These are phyloP conservation scores for Phalera bucephala DNA, from an alignment of 2,888 invertebrate species.

Conservation along the genomic window DNA sequence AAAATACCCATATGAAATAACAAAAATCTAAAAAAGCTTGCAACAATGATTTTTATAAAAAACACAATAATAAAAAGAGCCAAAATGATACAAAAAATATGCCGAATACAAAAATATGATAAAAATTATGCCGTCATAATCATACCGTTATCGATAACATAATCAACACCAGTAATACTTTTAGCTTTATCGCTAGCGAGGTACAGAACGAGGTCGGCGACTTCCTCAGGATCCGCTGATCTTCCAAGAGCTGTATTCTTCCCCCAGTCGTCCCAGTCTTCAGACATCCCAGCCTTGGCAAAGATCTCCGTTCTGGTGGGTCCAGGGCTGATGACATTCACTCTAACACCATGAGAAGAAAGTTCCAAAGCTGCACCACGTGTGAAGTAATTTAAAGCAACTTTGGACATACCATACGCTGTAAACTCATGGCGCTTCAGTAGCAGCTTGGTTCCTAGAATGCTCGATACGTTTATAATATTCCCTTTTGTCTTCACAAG, in stretches of 20 bases:
- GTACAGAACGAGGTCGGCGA: slow-evolving; percentile 30
- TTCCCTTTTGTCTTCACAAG: slow-evolving; percentile 8
- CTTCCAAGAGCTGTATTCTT: slow-evolving; percentile 13
- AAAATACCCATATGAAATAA: too few species aligned
- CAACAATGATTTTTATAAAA: too few species aligned
- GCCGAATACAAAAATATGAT: too few species aligned
- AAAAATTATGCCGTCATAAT: too few species aligned
- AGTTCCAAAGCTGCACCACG: slow-evolving; percentile 86
- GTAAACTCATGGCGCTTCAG: background rate
- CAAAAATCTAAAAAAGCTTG: too few species aligned
- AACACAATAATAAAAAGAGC: too few species aligned
- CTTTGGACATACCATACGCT: slow-evolving; percentile 28
- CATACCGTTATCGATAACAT: slow-evolving; percentile 28
- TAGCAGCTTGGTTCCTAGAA: background rate
- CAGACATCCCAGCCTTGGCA: slow-evolving; percentile 79
- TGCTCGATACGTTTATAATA: slow-evolving; percentile 10
- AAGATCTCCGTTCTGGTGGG: slow-evolving; percentile 72
- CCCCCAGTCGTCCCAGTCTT: slow-evolving; percentile 25
- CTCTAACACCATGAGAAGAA: slow-evolving; percentile 81
- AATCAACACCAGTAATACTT: too few species aligned
- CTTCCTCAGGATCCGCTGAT: slow-evolving; percentile 25
- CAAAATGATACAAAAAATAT: too few species aligned
- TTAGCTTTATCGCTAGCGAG: too few species aligned
- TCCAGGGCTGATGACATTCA: slow-evolving; percentile 88
- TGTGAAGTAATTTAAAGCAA: slow-evolving; percentile 87